Evolutionary conservation across 2,113 vertebrate species (phyloP).

Genomic region (Dryoscopus gambensis): DNA sequence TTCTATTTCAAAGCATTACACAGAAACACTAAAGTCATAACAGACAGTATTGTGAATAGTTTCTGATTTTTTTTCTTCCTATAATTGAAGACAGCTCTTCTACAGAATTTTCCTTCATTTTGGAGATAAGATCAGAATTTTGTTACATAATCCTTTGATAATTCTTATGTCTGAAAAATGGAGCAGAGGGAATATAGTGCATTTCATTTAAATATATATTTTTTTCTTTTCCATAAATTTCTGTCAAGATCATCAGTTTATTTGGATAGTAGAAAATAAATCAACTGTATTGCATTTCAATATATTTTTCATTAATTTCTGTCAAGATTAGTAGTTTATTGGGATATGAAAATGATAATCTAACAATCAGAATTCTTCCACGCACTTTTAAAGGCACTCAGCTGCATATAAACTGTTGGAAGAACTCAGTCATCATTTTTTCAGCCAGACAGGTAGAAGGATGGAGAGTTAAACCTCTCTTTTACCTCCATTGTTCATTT

Average conservation of each 20-base stretch:
- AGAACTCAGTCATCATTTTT: background rate
- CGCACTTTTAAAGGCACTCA: background rate
- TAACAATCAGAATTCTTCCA: background rate
- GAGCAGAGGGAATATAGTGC: background rate
- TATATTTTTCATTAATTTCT: background rate
- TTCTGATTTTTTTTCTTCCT: background rate
- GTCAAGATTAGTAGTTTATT: background rate
- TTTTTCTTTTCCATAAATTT: background rate
- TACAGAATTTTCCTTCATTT: background rate
- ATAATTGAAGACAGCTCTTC: background rate
- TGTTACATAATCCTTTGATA: background rate
- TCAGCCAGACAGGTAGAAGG: background rate
- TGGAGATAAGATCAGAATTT: background rate
- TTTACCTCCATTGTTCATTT: background rate
- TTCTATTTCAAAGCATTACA: background rate
- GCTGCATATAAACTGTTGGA: background rate
- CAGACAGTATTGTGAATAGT: background rate
- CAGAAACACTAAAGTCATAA: background rate
- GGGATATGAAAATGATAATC: background rate
- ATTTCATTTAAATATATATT: background rate
- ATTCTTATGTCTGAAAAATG: background rate
- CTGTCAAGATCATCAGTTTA: background rate
- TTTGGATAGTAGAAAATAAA: background rate
- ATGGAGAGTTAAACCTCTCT: background rate
- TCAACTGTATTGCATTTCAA: background rate